phyloP scores from a whole-genome alignment of 2,888 invertebrate species.

The Coelogynopora nodosa region DNA sequence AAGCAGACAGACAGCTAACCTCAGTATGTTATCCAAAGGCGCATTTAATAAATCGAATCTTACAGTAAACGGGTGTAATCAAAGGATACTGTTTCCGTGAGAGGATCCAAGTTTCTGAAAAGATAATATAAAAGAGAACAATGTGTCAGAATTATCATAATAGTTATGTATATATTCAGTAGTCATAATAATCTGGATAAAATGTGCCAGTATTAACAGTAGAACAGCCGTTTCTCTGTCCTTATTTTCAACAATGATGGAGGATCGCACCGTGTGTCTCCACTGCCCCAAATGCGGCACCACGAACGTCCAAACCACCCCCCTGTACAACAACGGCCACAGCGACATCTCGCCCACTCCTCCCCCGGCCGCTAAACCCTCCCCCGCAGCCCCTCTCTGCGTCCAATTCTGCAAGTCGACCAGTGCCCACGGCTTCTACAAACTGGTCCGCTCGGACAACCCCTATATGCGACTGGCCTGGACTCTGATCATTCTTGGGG shows the following conservation, averaged over 20 bases:
- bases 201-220: too few species aligned
- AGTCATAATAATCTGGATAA: too few species aligned
- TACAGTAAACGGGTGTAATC: too few species aligned
- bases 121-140: not conserved
- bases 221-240: not conserved
- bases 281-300: not conserved
- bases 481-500: conserved; percentile 21
- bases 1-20: too few species aligned
- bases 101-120: conserved; percentile 41
- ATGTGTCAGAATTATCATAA: not conserved
- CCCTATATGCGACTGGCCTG: not conserved
- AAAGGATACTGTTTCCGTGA: conserved; percentile 44
- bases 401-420: conserved; percentile 33
- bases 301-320: not conserved
- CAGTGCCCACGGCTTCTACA: conserved; percentile 32
- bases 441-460: not conserved
- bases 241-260: not conserved
- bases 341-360: not conserved
- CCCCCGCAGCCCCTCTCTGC: not conserved
- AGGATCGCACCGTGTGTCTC: not conserved
- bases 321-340: not conserved
- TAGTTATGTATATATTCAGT: too few species aligned
- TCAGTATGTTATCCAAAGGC: too few species aligned
- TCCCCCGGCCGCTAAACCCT: not conserved
- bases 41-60: too few species aligned